A percentile compares a stretch with the other conserved stretches of the same genome.
These are phyloP conservation scores for Anhinga rufa DNA, from an alignment of 2,113 vertebrate species.

Conservation along the genomic window DNA sequence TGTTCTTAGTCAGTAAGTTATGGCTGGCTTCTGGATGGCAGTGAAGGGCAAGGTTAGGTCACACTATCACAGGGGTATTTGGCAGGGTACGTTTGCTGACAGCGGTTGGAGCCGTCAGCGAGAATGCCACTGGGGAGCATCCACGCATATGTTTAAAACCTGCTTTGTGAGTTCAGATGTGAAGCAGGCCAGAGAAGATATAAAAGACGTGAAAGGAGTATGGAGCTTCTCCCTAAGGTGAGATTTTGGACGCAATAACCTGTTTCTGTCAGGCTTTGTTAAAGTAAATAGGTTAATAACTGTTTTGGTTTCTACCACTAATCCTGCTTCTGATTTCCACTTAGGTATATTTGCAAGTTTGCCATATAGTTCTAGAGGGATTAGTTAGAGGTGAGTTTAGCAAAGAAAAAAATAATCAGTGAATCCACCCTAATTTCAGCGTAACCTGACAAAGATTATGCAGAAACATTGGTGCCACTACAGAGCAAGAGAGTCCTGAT, in stretches of 20 bases:
- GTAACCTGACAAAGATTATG: not conserved
- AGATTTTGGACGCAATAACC: not conserved
- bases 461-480: not conserved
- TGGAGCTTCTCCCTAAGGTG: not conserved
- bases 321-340: not conserved
- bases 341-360: not conserved
- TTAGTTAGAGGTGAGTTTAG: not conserved
- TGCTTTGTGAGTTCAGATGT: not conserved
- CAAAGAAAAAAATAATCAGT: not conserved
- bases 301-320: not conserved
- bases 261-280: constrained; percentile 1
- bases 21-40: not conserved
- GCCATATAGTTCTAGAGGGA: not conserved
- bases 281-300: not conserved
- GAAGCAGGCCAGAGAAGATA: not conserved
- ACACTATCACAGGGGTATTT: not conserved
- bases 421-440: not conserved
- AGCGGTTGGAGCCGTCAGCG: not conserved
- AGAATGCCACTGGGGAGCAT: rapidly evolving
- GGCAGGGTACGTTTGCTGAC: not conserved
- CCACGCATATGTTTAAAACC: not conserved
- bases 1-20: not conserved
- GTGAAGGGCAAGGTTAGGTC: not conserved
- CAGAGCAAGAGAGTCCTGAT: not conserved
- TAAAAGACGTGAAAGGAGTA: not conserved